phyloP scores from a whole-genome alignment of 2,113 vertebrate species.

The Protobothrops flavoviridis region DNA sequence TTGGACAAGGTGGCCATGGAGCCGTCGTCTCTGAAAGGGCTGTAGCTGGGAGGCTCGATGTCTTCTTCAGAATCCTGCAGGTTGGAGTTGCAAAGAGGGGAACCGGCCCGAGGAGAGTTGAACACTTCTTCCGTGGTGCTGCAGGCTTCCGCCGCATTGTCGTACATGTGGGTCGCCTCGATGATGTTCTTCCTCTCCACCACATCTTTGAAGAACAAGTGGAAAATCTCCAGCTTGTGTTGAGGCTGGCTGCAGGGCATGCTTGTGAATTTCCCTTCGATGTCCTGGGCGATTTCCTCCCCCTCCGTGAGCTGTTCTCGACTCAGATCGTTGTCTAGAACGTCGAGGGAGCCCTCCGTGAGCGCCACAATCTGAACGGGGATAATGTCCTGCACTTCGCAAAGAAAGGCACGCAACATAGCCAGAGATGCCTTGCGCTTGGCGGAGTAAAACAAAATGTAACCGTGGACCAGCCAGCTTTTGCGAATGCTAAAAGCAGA shows the following conservation, averaged over 20 bases:
- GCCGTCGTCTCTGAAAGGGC: conserved; percentile 78
- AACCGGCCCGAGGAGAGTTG: conserved; percentile 86
- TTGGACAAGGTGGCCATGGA: conserved; percentile 71
- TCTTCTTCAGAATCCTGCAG: conserved; percentile 92
- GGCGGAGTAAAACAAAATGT: conserved; percentile 91
- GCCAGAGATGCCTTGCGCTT: conserved; percentile 88
- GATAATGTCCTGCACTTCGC: conserved; percentile 94
- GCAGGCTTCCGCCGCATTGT: conserved; percentile 89
- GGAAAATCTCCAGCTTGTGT: conserved; percentile 87
- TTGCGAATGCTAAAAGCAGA: conserved; percentile 88
- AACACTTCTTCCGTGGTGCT: conserved; percentile 83
- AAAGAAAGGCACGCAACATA: conserved; percentile 90
- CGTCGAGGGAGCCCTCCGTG: conserved; percentile 77
- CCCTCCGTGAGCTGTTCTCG: conserved; percentile 87
- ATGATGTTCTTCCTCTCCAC: conserved; percentile 88
- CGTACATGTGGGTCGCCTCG: conserved; percentile 93
- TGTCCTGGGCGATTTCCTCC: conserved; percentile 91
- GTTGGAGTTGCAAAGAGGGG: conserved; percentile 86
- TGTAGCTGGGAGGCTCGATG: conserved; percentile 74
- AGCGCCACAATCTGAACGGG: conserved; percentile 90
- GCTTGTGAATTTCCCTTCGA: conserved; percentile 83
- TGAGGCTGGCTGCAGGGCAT: conserved; percentile 81
- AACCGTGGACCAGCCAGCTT: conserved; percentile 89
- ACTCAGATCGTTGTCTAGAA: conserved; percentile 81
- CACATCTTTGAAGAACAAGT: conserved; percentile 88